Base-by-base conservation (phyloP, 2,888 invertebrate genomes). In the Gnatocerus cornutus region DNA sequence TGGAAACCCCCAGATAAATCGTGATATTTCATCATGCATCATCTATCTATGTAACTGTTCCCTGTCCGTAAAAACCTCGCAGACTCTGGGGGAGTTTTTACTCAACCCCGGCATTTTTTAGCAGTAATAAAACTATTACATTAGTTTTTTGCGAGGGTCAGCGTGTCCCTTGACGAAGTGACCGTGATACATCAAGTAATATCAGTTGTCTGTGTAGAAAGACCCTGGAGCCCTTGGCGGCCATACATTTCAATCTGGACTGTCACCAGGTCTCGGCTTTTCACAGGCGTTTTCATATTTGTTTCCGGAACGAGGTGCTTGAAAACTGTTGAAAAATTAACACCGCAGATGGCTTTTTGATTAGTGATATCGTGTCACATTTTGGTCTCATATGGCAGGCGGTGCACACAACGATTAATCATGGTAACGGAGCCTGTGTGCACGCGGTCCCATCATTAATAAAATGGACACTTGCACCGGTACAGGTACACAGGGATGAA, bases 181-280 rank as follows among this genome's bases (percentile, higher is more conserved):
- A 84, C 85, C 84, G 85, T 83, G 85, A 84, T 85, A 84, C 84
- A 85, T 85, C 85, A 85, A 84, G 83, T 81, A 84, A 84, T 84
- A 85, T 85, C 84, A 84, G 84, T 83, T 84, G 84, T 84, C 84
- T 82, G 77, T 77, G 76, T 75, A 82, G 81, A 82, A 82, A 81
- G 78, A 81, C 81, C 80, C 79, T 72, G 77, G 77, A 79, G 81
- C 83, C 83, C 83, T 77, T 64, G 76, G 79, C 79, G 81, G 77
- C 84, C 82, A 85, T 85, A 84, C 84, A 82, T 85, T 85, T 85
- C 85, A 84, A 85, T 85, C 80, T 81, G 71, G 80, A 79, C 80
- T 83, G 85, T 85, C 85, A 84, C 81, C 83, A 73, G 73, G 59
- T 67, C 62, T 12, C 37, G 27, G 29, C 9, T 66, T 29, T 48